phyloP scores from a whole-genome alignment of 2,797 vertebrate genomes.

The Crenuchus spilurus region DNA sequence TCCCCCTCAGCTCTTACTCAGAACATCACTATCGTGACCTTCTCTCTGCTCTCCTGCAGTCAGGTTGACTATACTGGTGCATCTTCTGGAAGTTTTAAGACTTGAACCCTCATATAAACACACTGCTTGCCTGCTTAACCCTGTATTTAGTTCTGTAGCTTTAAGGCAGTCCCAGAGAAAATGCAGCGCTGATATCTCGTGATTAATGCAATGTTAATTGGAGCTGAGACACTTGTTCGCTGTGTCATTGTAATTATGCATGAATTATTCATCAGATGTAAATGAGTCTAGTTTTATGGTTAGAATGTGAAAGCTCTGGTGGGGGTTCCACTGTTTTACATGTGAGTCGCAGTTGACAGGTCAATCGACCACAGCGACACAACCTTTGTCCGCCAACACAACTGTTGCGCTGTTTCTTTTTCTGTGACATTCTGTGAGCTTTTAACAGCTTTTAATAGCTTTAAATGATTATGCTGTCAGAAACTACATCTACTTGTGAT shows the following conservation, averaged over 20 bases:
- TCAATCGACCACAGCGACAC: background rate
- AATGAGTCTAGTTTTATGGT: constrained; percentile 27
- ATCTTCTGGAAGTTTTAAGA: constrained; percentile 1
- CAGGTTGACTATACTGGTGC: background rate
- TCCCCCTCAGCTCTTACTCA: background rate
- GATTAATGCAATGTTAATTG: constrained; percentile 50
- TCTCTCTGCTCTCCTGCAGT: background rate
- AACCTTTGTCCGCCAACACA: background rate
- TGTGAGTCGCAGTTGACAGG: constrained; percentile 2
- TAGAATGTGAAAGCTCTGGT: background rate
- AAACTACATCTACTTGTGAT: background rate
- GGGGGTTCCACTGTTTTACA: constrained; percentile 11
- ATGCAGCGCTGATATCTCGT: constrained; percentile 14
- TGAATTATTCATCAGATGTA: constrained; percentile 52
- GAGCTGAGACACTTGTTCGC: constrained; percentile 41
- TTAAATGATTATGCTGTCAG: background rate
- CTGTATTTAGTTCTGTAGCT: background rate
- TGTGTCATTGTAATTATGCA: constrained; percentile 43
- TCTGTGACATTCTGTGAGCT: background rate
- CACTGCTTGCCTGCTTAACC: background rate
- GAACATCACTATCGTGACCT: constrained; percentile 9
- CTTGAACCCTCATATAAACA: no score
- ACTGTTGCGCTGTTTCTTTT: background rate
- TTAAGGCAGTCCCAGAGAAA: background rate
- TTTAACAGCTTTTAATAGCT: constrained; percentile 1